Percentiles rank a stretch among this genome's conserved stretches.
phyloP scores from a whole-genome alignment of 2,797 vertebrate species.

The Ctenopoma kingsleyae region DNA sequence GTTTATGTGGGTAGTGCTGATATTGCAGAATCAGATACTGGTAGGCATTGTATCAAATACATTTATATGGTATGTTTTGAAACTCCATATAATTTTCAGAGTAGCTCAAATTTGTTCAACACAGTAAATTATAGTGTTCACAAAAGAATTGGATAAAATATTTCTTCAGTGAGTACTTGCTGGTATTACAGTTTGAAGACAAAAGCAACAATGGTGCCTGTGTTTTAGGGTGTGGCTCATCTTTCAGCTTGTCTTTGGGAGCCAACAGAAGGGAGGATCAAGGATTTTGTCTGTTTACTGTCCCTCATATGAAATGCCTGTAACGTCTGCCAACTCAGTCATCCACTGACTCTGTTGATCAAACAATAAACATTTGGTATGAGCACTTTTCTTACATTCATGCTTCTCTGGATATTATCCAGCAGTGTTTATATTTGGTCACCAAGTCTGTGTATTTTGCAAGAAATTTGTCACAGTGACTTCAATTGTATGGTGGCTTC shows the following conservation, averaged over 20 bases:
- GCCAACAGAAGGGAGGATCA: constrained; percentile 61
- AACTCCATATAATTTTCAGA: constrained; percentile 2
- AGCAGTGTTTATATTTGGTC: constrained; percentile 6
- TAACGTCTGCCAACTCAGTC: constrained; percentile 40
- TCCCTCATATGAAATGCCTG: constrained; percentile 24
- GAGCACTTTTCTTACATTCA: constrained; percentile 5
- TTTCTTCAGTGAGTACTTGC: not conserved
- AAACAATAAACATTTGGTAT: constrained; percentile 51
- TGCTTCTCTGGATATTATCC: constrained; percentile 10
- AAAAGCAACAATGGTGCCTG: constrained; percentile 46
- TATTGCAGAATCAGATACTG: not conserved
- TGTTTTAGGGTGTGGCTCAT: constrained; percentile 52
- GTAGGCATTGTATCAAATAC: not conserved
- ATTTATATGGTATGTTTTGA: not conserved
- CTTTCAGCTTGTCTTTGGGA: constrained; percentile 18
- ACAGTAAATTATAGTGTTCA: constrained; percentile 1
- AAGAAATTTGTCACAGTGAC: not conserved
- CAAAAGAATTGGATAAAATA: not conserved
- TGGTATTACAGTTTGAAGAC: constrained; percentile 25
- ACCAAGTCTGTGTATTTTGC: constrained; percentile 1
- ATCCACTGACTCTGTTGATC: constrained; percentile 38
- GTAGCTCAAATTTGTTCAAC: not conserved
- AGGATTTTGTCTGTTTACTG: constrained; percentile 40
- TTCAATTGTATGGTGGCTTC: not conserved
- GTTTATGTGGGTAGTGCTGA: not conserved